Base-by-base conservation (phyloP, 2,113 vertebrate species). In the Cynocephalus volans region DNA sequence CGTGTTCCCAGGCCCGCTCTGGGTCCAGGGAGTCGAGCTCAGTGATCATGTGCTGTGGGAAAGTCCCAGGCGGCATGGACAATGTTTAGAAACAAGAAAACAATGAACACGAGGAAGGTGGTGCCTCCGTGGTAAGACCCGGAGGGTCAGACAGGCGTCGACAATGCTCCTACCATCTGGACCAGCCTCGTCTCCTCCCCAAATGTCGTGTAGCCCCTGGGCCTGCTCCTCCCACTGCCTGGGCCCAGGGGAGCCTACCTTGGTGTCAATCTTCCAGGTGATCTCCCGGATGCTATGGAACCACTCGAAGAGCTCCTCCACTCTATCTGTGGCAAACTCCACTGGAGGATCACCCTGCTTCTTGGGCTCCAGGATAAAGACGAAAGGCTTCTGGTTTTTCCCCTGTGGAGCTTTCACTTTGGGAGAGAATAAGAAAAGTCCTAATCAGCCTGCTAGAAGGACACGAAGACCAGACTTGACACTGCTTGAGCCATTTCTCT, bases 251-350 rank as follows among this genome's bases (percentile, higher is more conserved):
- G 41, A 18, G 8, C 96, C 56, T 96, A 99, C 99, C 99, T 99
- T 98, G 97, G 98, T 98, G 41, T 97, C 96, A 2, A 98, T 99
- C 97, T 99, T 99, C 99, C 99, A 99, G 5, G 99, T 99, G 96
- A 99, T 99, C 97, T 99, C 98, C 97, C 99, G 99, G 75, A 99
- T 98, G 94, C 99, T 99, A 97, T 99, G 98, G 97, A 99, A 99
- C 99, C 99, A 99, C 52, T 99, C 99, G 11, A 99, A 99, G 67
- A 99, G 98, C 87, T 99, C 99, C 96, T 99, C 99, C 97, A 99
- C 98, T 45, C 98, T 99, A 82, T 99, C 99, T 0, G 99, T 99
- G 19, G 99, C 99, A 93, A 99, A 98, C 97, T 99, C 99, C 58
- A 99, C 99, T 0, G 99, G 98, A 3, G 99, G 98, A 19, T 98